Conservation (phyloP, 2,113 vertebrate genomes). For the Peromyscus leucopus region DNA sequence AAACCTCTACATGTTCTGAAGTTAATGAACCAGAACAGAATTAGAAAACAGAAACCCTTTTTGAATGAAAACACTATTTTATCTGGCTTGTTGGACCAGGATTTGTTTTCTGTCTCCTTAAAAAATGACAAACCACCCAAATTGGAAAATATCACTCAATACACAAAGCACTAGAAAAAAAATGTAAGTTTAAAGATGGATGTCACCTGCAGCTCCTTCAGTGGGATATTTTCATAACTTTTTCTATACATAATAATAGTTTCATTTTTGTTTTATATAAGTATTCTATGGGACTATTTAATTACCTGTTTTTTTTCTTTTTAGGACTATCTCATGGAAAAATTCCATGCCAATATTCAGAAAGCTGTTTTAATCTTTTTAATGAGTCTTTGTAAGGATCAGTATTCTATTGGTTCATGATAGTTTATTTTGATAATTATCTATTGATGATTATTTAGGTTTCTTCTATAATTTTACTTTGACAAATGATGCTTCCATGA, state of each 20-base stretch:
- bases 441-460: background rate
- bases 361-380: slow-evolving; percentile 3
- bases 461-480: slow-evolving; percentile 35
- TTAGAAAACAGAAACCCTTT: slow-evolving; percentile 69
- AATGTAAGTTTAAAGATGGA: slow-evolving; percentile 47
- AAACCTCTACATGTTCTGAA: slow-evolving; percentile 66
- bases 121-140: slow-evolving; percentile 55
- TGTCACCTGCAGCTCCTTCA: background rate
- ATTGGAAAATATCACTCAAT: slow-evolving; percentile 53
- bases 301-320: background rate
- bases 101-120: slow-evolving; percentile 56
- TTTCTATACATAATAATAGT: background rate
- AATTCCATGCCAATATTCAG: background rate
- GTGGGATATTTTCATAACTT: background rate
- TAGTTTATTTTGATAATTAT: slow-evolving; percentile 2
- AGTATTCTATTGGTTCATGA: background rate
- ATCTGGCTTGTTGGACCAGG: slow-evolving; percentile 14
- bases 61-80: slow-evolving; percentile 72
- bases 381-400: background rate
- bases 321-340: slow-evolving; percentile 1
- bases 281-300: background rate
- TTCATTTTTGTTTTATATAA: background rate
- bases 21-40: slow-evolving; percentile 74
- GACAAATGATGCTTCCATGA: slow-evolving; percentile 24
- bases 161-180: slow-evolving; percentile 57